These are phyloP conservation scores for Atherinosoma microstoma DNA, from an alignment of 2,797 vertebrate species.

Conservation along the genomic window DNA sequence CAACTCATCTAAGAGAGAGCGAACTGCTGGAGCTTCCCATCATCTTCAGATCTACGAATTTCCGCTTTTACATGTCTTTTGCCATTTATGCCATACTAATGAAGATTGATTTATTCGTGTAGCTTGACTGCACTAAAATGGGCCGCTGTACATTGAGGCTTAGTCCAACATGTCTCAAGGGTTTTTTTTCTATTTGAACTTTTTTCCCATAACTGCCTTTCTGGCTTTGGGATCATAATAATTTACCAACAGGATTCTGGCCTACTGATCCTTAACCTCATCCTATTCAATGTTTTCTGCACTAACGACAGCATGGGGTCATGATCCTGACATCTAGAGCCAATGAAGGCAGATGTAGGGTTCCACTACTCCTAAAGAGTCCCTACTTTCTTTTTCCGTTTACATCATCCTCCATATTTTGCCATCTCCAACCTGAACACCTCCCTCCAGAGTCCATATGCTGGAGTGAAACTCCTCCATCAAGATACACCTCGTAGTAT, in stretches of 20 bases:
- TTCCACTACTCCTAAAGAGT: constrained; percentile 11
- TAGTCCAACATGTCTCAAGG: constrained; percentile 36
- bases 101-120: constrained; percentile 58
- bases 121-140: constrained; percentile 54
- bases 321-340: constrained; percentile 41
- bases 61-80: constrained; percentile 14
- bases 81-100: constrained; percentile 42
- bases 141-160: constrained; percentile 30
- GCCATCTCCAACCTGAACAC: constrained; percentile 27
- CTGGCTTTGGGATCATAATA: constrained; percentile 36
- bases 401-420: constrained; percentile 32
- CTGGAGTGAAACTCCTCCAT: constrained; percentile 26
- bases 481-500: constrained; percentile 23
- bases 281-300: constrained; percentile 29
- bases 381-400: constrained; percentile 22
- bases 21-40: constrained; percentile 28
- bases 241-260: constrained; percentile 38
- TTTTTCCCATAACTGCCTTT: constrained; percentile 27
- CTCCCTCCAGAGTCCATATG: constrained; percentile 19
- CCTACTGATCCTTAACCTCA: constrained; percentile 31
- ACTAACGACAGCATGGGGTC: constrained; percentile 47
- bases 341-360: constrained; percentile 30
- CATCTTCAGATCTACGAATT: constrained; percentile 45
- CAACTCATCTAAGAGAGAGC: constrained; percentile 61
- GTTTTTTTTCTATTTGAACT: constrained; percentile 7